Evolutionary conservation across 2,888 invertebrate genomes (phyloP).

Genomic region (Hydropsyche betteni): DNA sequence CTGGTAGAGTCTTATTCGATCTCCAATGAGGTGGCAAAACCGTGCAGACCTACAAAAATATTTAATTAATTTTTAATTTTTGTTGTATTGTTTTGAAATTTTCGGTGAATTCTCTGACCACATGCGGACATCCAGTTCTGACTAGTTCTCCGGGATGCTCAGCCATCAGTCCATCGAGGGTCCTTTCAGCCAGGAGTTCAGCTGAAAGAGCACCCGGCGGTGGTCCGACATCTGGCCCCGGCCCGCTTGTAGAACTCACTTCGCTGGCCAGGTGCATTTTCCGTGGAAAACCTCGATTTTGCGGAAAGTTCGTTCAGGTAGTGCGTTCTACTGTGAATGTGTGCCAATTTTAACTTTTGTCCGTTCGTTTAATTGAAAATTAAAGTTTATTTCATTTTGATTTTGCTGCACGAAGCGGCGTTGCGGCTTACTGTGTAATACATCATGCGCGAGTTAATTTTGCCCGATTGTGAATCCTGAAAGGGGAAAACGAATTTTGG

Average conservation of each 20-base stretch:
- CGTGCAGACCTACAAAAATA: constrained; percentile 72
- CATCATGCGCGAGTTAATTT: neutral
- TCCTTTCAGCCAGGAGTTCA: constrained; percentile 83
- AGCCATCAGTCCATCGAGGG: constrained; percentile 83
- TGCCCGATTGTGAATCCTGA: neutral
- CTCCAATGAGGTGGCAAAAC: constrained; percentile 96
- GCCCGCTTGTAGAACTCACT: constrained; percentile 75
- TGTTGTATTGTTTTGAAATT: neutral
- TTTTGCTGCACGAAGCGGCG: constrained; percentile 10
- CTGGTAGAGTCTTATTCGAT: constrained; percentile 95
- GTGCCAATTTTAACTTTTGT: no score
- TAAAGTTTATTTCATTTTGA: constrained; percentile 17
- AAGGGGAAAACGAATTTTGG: neutral
- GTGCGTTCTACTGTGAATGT: no score
- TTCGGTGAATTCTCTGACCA: constrained; percentile 67
- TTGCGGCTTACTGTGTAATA: neutral
- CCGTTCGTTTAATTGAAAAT: no score
- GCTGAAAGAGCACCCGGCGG: constrained; percentile 76
- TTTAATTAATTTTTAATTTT: neutral
- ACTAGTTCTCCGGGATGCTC: constrained; percentile 94
- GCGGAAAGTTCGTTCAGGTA: neutral
- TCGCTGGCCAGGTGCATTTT: constrained; percentile 84
- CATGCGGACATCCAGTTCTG: constrained; percentile 93
- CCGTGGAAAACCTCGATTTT: constrained; percentile 39
- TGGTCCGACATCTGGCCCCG: constrained; percentile 65